Evolutionary conservation across 2,113 vertebrate genomes (phyloP).

Genomic region (Chaetodon auriga): DNA sequence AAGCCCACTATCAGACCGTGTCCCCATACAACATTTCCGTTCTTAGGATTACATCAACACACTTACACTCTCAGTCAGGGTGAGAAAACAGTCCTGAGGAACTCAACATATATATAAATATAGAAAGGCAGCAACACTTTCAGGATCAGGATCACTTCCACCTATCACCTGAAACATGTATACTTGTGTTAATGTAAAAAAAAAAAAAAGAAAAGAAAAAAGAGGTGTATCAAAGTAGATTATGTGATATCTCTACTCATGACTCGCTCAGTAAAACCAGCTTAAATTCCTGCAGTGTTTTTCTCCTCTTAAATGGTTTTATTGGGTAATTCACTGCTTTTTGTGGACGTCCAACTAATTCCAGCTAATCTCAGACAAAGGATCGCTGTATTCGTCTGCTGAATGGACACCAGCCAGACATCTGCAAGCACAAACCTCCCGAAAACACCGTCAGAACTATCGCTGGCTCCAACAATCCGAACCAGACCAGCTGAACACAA

Average conservation of each 20-base stretch:
- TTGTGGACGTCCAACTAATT: constrained; percentile 26
- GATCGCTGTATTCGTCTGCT: constrained; percentile 60
- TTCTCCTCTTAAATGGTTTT: constrained; percentile 40
- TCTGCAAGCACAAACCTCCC: constrained; percentile 52
- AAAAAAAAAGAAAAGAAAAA: not conserved
- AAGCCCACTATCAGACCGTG: not conserved
- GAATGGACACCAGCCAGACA: constrained; percentile 69
- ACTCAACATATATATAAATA: not conserved
- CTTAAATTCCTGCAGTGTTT: constrained; percentile 14
- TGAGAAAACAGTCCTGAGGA: constrained; percentile 2
- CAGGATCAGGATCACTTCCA: not conserved
- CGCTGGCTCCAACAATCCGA: constrained; percentile 42
- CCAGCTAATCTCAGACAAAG: constrained; percentile 66
- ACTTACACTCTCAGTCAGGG: not conserved
- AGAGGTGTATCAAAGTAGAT: constrained; percentile 10
- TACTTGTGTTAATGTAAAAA: not conserved
- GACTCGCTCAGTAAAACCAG: constrained; percentile 20
- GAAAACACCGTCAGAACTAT: constrained; percentile 40
- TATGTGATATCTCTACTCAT: constrained; percentile 22
- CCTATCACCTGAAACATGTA: not conserved
- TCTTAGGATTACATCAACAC: constrained; percentile 43
- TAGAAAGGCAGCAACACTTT: not conserved
- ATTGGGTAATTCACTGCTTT: constrained; percentile 44
- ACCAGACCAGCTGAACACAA: constrained; percentile 49
- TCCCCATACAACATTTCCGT: constrained; percentile 26